Conservation (phyloP, 2,888 invertebrate genomes). For the Nudaria mundana region DNA sequence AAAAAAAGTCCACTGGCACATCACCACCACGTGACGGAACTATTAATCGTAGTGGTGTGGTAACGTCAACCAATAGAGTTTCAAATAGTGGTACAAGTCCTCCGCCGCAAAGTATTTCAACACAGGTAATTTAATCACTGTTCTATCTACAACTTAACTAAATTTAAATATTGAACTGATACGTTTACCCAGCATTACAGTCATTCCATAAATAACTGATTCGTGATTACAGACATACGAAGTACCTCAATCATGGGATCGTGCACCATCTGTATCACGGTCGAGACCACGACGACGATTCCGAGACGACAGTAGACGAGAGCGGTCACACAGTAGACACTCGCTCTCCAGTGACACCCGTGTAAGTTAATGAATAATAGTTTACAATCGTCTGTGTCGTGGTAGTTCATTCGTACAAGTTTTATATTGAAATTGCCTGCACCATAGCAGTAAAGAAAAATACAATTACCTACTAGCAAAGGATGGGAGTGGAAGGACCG, state of each 20-base stretch:
- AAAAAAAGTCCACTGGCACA: slow-evolving; percentile 76
- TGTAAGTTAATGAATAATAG: slow-evolving; percentile 61
- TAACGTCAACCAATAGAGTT: slow-evolving; percentile 46
- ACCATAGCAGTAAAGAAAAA: too few relatives aligned
- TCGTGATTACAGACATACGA: slow-evolving; percentile 69
- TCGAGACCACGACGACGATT: slow-evolving; percentile 62
- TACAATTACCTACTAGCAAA: too few relatives aligned
- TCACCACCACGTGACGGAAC: slow-evolving; percentile 57
- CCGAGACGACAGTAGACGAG: slow-evolving; percentile 68
- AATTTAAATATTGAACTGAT: too few relatives aligned
- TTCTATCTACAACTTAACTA: too few relatives aligned
- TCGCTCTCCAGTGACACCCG: slow-evolving; percentile 85
- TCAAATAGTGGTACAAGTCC: slow-evolving; percentile 91
- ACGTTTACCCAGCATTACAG: too few relatives aligned
- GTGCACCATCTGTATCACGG: slow-evolving; percentile 50
- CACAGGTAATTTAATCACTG: slow-evolving; percentile 84
- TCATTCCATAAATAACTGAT: too few relatives aligned
- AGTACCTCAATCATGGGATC: slow-evolving; percentile 59
- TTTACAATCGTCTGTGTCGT: too few relatives aligned
- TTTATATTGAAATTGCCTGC: too few relatives aligned
- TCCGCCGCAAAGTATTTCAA: slow-evolving; percentile 92
- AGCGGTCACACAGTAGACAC: slow-evolving; percentile 84
- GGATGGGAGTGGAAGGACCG: too few relatives aligned
- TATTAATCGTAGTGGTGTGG: slow-evolving; percentile 37
- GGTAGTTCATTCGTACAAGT: too few relatives aligned